Base-by-base conservation (phyloP, 2,888 invertebrate species). In the Nomada lathburiana region DNA sequence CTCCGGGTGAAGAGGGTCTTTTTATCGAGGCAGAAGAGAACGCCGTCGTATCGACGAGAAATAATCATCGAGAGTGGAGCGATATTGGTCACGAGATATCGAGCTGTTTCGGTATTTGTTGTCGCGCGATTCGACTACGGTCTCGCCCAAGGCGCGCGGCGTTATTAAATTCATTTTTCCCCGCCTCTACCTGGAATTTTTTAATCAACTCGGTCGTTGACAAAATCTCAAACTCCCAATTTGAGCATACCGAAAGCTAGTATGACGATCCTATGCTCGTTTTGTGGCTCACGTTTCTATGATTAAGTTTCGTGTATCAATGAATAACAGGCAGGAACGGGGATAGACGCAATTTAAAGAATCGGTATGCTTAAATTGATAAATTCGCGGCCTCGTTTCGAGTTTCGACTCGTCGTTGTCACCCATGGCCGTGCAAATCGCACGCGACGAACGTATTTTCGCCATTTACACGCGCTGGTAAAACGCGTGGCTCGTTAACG, bases 71-170 rank as follows among this genome's bases (percentile, higher is more conserved):
- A 59, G 47, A 76, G 63, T 59, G 77, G 72, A 20, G 20, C 72
- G 68, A 68, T 67, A 42, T 68, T 57, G 79, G 68, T 75, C 63
- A 67, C 62, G 64, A 47, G 47, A 26, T 79, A 78, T 63, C 68
- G 73, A 67, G 10, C 69, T 64, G 55, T 75, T 75, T 69, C 52
- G 57, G 67, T 68, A 79, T 82, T 82, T 82, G 79, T 82, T 67
- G 79, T 68, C 77, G 55, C 63, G 29, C 44, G 69, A 59, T 72
- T 72, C 78, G 23, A 60, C 64, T 53, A 52, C 11, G 16, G 57
- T 9, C 63, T 69, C 71, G 26, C 67, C 67, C 53, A 29, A 16
- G 36, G 36, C 18, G 68, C 36, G 36, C 57, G 36, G 60, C 71
- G 68, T 82, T 80, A 82, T 82, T 76, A 76, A 82, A 80, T 36